phyloP scores from a whole-genome alignment of 1,140 invertebrate species.

The Nixonia krombeini region DNA sequence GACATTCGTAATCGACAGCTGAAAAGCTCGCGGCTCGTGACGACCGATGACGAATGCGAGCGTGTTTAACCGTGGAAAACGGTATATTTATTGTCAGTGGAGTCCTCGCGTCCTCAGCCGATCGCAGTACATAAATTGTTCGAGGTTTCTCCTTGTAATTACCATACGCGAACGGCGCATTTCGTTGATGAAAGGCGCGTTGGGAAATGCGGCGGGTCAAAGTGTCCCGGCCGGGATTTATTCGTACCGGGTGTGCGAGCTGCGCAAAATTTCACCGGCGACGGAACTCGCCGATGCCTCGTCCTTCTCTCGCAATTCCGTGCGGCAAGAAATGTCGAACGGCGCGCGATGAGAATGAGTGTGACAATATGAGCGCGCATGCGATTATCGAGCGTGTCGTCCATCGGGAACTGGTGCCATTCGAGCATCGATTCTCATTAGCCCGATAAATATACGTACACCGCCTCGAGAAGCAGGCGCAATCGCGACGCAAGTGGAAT shows the following conservation, averaged over 20 bases:
- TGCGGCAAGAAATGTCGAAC: conserved; percentile 7
- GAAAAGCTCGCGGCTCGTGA: too few species aligned
- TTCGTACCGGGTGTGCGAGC: neutral
- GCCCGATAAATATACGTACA: conserved; percentile 10
- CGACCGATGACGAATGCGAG: too few species aligned
- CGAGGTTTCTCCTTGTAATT: neutral
- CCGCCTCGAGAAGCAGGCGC: conserved; percentile 2
- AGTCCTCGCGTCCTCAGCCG: neutral
- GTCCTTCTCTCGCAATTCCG: neutral
- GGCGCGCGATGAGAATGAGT: neutral
- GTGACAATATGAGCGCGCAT: conserved; percentile 9
- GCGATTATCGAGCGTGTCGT: conserved; percentile 8
- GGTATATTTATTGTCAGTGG: neutral
- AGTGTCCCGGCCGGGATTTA: neutral
- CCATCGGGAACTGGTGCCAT: neutral
- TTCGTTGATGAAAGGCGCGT: neutral
- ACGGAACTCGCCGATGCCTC: neutral
- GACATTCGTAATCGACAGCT: too few species aligned
- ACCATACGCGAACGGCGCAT: neutral
- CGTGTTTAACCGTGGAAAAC: neutral
- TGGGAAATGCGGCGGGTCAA: neutral
- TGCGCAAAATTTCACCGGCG: conserved; percentile 20
- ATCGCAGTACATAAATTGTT: neutral
- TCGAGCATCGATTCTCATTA: conserved; percentile 26
- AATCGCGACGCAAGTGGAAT: conserved; percentile 22